Percentiles rank a stretch among this genome's conserved stretches.
Conservation (phyloP, 2,113 vertebrate genomes). For the Callocephalon fimbriatum region DNA sequence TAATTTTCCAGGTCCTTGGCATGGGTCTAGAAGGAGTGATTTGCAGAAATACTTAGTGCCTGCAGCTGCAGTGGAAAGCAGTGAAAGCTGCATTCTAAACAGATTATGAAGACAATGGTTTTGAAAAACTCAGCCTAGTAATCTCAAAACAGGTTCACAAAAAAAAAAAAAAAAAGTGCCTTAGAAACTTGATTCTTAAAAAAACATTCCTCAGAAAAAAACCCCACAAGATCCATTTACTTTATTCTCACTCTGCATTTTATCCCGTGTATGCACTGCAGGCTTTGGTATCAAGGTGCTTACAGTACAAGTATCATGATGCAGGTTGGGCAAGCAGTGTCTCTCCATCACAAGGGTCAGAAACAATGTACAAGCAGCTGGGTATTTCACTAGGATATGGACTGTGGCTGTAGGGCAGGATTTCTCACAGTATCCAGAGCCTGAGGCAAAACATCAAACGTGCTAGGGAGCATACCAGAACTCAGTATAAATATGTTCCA, state of each 20-base stretch:
- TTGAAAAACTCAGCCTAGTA: background rate
- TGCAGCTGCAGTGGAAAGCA: conserved; percentile 11
- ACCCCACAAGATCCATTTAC: background rate
- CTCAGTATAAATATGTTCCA: conserved; percentile 58
- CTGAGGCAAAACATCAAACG: conserved; percentile 34
- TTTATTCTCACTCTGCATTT: background rate
- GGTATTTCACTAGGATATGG: background rate
- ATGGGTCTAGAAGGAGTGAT: background rate
- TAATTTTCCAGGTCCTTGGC: conserved; percentile 23
- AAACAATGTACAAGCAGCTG: background rate
- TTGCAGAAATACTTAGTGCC: conserved; percentile 32
- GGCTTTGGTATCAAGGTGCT: background rate
- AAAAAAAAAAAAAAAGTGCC: background rate
- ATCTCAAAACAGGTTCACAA: conserved; percentile 46
- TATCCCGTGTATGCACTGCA: background rate
- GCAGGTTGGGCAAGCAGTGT: background rate
- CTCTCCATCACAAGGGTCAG: background rate
- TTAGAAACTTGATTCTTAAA: conserved; percentile 1
- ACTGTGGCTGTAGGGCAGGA: background rate
- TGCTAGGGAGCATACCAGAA: conserved; percentile 56
- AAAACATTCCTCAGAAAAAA: background rate
- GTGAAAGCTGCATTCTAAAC: background rate
- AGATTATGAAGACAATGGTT: conserved; percentile 15
- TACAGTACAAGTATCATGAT: background rate
- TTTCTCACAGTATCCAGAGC: conserved; percentile 14